Evolutionary conservation across 2,797 vertebrate species (phyloP).

Genomic region (Mustela erminea): DNA sequence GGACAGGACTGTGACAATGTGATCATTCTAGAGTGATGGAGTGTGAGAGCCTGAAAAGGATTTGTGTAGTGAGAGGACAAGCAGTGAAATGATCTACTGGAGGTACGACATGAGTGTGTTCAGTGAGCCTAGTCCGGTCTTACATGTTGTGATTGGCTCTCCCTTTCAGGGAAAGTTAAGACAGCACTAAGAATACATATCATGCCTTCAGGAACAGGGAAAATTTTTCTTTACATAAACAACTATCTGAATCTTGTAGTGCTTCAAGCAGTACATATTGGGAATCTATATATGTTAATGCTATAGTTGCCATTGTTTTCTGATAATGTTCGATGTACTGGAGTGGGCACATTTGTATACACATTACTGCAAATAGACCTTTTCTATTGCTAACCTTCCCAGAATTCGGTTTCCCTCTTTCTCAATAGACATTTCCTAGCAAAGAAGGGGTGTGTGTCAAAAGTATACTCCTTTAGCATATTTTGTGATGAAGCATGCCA

Average conservation of each 20-base stretch:
- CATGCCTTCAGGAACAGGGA: neutral
- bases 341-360: neutral
- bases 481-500: neutral
- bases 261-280: neutral
- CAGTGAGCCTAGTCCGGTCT: neutral
- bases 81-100: neutral
- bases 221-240: neutral
- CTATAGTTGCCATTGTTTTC: neutral
- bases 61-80: neutral
- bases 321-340: neutral
- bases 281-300: neutral
- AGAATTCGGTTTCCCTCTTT: conserved; percentile 10
- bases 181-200: neutral
- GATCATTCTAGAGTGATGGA: neutral
- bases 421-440: neutral
- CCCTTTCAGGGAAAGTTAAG: neutral
- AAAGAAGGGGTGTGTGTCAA: neutral
- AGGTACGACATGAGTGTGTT: neutral
- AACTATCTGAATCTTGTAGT: neutral
- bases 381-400: conserved; percentile 29
- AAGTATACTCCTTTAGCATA: neutral
- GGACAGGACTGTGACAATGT: neutral
- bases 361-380: neutral
- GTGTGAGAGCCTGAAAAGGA: neutral
- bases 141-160: neutral